These are phyloP conservation scores for Crossaster papposus DNA, from an alignment of 53 echinoderm and acorn worm genomes.

Conservation along the genomic window DNA sequence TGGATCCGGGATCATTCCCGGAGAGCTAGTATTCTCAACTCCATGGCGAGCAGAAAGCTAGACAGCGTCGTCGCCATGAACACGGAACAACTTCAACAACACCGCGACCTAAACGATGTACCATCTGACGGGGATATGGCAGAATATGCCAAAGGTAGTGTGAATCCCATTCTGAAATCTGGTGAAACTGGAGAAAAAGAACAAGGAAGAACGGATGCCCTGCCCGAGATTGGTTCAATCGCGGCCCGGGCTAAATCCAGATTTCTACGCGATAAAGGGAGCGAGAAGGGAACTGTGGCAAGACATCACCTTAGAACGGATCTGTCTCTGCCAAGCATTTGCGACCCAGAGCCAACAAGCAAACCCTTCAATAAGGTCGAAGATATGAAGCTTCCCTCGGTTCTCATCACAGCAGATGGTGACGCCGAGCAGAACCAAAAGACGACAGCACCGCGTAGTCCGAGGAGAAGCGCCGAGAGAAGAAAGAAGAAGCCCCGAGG, in stretches of 20 bases:
- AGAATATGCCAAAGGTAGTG: neutral
- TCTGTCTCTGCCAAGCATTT: conserved; percentile 20
- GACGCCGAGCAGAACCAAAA: neutral
- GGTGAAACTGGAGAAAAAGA: conserved; percentile 24
- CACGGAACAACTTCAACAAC: neutral
- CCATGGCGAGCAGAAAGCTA: conserved; percentile 45
- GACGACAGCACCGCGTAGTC: neutral
- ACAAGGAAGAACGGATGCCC: neutral
- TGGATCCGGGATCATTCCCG: conserved; percentile 83
- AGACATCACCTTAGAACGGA: neutral
- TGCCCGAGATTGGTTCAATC: conserved; percentile 30
- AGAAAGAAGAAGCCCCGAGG: conserved; percentile 35
- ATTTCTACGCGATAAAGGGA: neutral
- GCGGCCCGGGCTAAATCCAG: neutral
- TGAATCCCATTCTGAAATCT: conserved; percentile 10
- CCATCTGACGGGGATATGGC: neutral
- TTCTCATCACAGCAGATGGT: conserved; percentile 32
- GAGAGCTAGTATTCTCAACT: conserved; percentile 70
- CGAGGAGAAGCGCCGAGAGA: neutral
- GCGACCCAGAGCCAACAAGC: neutral
- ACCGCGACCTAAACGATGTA: conserved; percentile 9
- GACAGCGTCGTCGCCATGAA: neutral
- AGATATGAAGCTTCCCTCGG: conserved; percentile 16
- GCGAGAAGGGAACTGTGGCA: too few species aligned
- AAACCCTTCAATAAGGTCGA: neutral